phyloP scores from a whole-genome alignment of 2,113 vertebrate species.

The Neodontobutis hainanensis region DNA sequence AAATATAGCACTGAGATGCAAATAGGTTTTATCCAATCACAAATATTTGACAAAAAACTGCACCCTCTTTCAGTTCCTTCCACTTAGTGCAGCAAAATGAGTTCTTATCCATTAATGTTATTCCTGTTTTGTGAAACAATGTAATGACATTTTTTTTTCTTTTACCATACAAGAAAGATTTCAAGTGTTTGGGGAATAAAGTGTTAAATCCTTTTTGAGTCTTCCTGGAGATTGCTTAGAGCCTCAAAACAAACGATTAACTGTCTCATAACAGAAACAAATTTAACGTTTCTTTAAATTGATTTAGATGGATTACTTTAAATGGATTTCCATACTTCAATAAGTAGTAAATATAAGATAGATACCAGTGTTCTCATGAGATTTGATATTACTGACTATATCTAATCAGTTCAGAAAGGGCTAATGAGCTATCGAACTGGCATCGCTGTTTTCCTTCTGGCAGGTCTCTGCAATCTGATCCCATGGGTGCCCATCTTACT shows the following conservation, averaged over 20 bases:
- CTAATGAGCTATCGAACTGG: conserved; percentile 58
- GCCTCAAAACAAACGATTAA: background rate
- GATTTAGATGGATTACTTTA: background rate
- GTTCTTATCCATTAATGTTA: background rate
- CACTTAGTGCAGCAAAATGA: background rate
- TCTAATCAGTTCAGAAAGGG: conserved; percentile 57
- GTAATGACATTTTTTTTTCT: background rate
- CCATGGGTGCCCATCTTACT: conserved; percentile 37
- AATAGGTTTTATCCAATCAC: conserved; percentile 33
- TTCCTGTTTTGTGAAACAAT: background rate
- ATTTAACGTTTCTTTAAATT: no score
- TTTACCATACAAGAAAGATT: background rate
- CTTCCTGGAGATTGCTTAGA: no score
- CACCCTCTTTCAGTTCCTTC: background rate
- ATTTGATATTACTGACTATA: conserved; percentile 43
- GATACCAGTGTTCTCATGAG: conserved; percentile 15
- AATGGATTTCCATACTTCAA: background rate
- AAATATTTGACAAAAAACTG: conserved; percentile 26
- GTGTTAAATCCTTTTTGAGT: background rate
- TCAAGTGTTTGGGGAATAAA: no score
- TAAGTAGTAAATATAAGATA: conserved; percentile 3
- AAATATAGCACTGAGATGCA: conserved; percentile 48
- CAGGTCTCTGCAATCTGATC: conserved; percentile 45
- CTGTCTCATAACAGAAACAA: background rate
- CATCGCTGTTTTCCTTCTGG: conserved; percentile 30